phyloP scores from a whole-genome alignment of 2,888 invertebrate genomes.

The Ennomos quercinarius region DNA sequence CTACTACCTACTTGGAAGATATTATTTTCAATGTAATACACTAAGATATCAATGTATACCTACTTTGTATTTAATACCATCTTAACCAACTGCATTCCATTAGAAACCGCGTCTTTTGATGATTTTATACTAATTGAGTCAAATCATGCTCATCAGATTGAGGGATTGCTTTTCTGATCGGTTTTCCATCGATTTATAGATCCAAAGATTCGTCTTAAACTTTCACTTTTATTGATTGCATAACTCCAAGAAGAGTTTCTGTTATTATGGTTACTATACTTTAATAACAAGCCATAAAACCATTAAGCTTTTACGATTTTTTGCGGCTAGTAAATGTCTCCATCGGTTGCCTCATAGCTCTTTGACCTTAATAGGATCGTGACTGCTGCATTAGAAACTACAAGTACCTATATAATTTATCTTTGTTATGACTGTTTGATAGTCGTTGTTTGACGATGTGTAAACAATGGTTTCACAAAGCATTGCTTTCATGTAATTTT shows the following conservation, averaged over 20 bases:
- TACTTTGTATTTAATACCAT: too few species aligned
- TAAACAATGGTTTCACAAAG: constrained; percentile 6
- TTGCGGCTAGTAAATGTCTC: constrained; percentile 32
- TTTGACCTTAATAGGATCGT: constrained; percentile 42
- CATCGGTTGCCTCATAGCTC: constrained; percentile 33
- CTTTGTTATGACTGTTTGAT: constrained; percentile 6
- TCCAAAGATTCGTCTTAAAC: not conserved
- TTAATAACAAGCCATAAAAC: constrained; percentile 25
- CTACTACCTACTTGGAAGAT: too few species aligned
- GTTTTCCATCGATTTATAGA: not conserved
- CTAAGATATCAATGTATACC: too few species aligned
- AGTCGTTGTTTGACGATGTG: not conserved
- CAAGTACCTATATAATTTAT: constrained; percentile 17
- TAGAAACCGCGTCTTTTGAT: too few species aligned
- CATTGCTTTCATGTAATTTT: constrained; percentile 3
- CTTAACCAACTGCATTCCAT: too few species aligned
- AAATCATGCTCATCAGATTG: too few species aligned
- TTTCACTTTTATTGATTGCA: constrained; percentile 16
- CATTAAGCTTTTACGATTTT: constrained; percentile 28
- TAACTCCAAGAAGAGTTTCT: constrained; percentile 14
- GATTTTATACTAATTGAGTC: too few species aligned
- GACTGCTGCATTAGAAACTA: constrained; percentile 38
- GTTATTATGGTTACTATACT: constrained; percentile 16
- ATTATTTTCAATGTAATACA: too few species aligned
- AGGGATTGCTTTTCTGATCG: too few species aligned